phyloP scores from a whole-genome alignment of 2,888 invertebrate genomes.

The Meteorus colon region DNA sequence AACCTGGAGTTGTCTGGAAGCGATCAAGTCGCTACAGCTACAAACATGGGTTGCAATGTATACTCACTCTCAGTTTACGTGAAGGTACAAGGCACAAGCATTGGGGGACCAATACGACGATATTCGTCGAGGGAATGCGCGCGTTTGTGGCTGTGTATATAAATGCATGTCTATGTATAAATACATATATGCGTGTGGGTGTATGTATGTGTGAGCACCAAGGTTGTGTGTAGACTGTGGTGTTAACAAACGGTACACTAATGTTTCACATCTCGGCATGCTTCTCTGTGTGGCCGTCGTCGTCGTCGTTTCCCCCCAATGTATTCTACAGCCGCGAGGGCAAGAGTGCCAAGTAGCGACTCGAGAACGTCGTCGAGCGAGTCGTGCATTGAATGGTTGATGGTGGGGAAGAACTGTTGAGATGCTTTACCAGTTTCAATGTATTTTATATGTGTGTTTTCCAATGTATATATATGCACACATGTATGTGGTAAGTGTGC shows the following conservation, averaged over 20 bases:
- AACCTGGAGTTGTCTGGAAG: conserved; percentile 34
- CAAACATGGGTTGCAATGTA: conserved; percentile 30
- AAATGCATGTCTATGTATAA: conserved; percentile 11
- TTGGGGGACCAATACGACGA: conserved; percentile 28
- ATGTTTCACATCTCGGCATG: conserved; percentile 69
- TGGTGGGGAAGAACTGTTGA: conserved; percentile 50
- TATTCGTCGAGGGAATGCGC: conserved; percentile 22
- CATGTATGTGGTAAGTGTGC: conserved; percentile 13
- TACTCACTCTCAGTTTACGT: conserved; percentile 20
- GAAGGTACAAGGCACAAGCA: conserved; percentile 27
- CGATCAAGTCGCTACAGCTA: conserved; percentile 37
- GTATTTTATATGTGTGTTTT: not conserved
- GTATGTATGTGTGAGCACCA: conserved; percentile 43
- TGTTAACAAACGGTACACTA: conserved; percentile 73
- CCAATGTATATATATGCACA: not conserved
- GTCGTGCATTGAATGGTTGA: conserved; percentile 37
- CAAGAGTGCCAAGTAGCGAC: conserved; percentile 66
- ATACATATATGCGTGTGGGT: conserved; percentile 37
- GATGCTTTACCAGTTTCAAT: conserved; percentile 40
- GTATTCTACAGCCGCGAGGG: conserved; percentile 61
- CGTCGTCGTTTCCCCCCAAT: conserved; percentile 40
- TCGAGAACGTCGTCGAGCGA: conserved; percentile 48
- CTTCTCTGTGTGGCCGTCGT: conserved; percentile 53
- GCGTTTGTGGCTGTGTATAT: conserved; percentile 17
- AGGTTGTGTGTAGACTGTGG: conserved; percentile 67